Base-by-base conservation (phyloP, 2,888 invertebrate genomes). In the Eupithecia vulgata region DNA sequence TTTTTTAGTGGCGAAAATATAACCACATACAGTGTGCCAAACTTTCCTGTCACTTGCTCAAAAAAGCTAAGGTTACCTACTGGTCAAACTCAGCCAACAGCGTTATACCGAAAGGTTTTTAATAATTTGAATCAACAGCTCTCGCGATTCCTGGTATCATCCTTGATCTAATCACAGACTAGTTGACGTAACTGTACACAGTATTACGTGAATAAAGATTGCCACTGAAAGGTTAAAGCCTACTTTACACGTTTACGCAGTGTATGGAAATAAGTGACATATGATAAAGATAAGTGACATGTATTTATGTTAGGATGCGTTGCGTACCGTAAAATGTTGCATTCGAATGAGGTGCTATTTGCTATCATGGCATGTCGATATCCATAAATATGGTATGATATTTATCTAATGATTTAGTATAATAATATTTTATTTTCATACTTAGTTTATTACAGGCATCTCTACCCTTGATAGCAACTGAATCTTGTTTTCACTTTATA, bases 181-280 rank as follows among this genome's bases (percentile, higher is more conserved):
- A 25, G 21, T 57, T 57, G 57, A 25, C 4, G 57, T 12, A 5
- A 64, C 62, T 64, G 30, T 35, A n/a, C 5, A 35, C n/a, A 67
- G 62, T 59, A 72, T 75, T 70, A 67, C 65, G 67, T 65, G 67
- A 67, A 71, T 74, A 71, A 69, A 69, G 69, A 74, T 74, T 69
- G 68, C 68, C 35, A 69, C 66, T 48, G 59, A 71, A 61, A 74
- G 74, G 74, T 74, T 74, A 74, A 71, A 65, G n/a, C n/a, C 15
- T 64, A 59, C 35, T 67, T 61, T 34, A 65, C 66, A 68, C 66
- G 21, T 66, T 40, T 21, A 42, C 17, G n/a, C 17, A 10, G 66
- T 69, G 25, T 62, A 21, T 68, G 59, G 57, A 57, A 70, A 68
- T 59, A 57, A 48, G 52, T 59, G 21, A 66, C 40, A 67, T n/a